phyloP scores from a whole-genome alignment of 1,140 invertebrate species.

The Macrobrachium nipponense region DNA sequence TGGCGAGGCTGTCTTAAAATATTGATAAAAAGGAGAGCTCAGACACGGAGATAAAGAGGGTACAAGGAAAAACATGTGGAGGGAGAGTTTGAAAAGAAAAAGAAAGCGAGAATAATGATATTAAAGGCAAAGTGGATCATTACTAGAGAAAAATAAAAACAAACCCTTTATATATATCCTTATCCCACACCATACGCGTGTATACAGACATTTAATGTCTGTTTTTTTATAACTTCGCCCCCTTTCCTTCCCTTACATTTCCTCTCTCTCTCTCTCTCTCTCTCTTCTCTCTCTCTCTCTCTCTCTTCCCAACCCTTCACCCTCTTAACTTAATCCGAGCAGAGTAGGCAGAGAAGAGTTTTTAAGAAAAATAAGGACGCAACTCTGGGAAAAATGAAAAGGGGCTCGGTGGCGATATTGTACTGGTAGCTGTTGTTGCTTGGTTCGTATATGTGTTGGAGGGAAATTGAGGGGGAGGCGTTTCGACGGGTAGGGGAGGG shows the following conservation, averaged over 20 bases:
- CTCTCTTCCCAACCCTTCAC: background rate
- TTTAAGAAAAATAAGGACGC: background rate
- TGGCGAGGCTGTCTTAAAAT: background rate
- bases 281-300: too few relatives aligned
- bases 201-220: too few relatives aligned
- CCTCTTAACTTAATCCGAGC: background rate
- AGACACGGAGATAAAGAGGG: background rate
- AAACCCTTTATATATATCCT: too few relatives aligned
- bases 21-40: background rate
- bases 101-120: background rate
- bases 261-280: background rate
- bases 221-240: background rate
- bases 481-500: slow-evolving; percentile 9
- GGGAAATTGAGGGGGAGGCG: too few relatives aligned
- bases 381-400: background rate
- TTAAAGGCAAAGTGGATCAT: too few relatives aligned
- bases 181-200: too few relatives aligned
- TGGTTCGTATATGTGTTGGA: too few relatives aligned
- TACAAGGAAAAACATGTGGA: background rate
- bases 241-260: background rate
- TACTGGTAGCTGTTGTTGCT: too few relatives aligned
- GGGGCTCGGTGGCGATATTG: background rate
- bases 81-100: background rate
- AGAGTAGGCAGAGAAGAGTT: background rate
- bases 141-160: too few relatives aligned